A percentile compares a stretch with the other conserved stretches of the same genome.
Conservation (phyloP, 2,888 invertebrate species). For the Amiota minor region DNA sequence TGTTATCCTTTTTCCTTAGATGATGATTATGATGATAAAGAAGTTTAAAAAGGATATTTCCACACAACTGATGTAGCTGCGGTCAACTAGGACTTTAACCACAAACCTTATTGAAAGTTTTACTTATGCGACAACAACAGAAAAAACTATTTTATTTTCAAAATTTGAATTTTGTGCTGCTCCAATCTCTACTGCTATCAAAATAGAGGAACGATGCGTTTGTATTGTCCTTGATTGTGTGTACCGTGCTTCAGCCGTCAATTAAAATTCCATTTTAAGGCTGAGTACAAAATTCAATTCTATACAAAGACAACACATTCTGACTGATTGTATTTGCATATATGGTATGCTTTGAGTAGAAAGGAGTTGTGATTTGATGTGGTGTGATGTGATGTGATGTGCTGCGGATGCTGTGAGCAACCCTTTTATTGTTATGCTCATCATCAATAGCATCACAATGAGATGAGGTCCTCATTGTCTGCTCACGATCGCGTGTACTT, state of each 20-base stretch:
- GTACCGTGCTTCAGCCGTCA: background rate
- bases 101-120: conserved; percentile 17
- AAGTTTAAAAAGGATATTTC: conserved; percentile 33
- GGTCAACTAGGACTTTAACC: conserved; percentile 11
- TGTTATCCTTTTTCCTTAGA: conserved; percentile 5
- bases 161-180: background rate
- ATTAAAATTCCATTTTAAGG: conserved; percentile 17
- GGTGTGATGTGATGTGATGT: background rate
- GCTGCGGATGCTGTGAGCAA: conserved; percentile 5
- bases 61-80: conserved; percentile 53
- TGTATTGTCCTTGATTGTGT: background rate
- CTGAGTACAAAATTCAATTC: background rate
- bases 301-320: conserved; percentile 51
- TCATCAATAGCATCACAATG: background rate
- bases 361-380: background rate
- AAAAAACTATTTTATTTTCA: too few relatives aligned
- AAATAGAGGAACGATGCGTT: background rate
- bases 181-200: background rate
- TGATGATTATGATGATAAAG: background rate
- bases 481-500: background rate
- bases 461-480: background rate
- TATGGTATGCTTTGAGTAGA: conserved; percentile 10
- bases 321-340: conserved; percentile 43
- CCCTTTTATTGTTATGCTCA: background rate
- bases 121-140: background rate